Evolutionary conservation across 2,797 vertebrate species (phyloP).

Genomic region (Micrastur ruficollis): DNA sequence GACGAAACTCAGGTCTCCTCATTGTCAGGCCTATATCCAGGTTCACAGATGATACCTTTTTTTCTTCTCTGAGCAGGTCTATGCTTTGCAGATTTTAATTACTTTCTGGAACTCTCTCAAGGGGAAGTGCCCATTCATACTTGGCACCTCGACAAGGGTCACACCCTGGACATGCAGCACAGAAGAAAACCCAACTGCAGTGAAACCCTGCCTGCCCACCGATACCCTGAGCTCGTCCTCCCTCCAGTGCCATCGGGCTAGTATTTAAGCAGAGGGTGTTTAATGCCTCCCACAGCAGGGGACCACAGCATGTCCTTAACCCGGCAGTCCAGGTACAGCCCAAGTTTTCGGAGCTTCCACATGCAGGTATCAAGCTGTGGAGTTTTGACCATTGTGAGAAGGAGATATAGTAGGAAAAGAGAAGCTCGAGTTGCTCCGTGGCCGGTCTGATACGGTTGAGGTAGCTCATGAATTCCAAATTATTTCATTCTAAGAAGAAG

Average conservation of each 20-base stretch:
- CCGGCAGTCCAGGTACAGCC: neutral
- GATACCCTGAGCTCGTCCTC: neutral
- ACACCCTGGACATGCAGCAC: neutral
- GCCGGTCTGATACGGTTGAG: neutral
- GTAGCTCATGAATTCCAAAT: conserved; percentile 15
- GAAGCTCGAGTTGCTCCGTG: neutral
- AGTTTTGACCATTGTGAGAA: neutral
- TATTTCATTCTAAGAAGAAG: neutral
- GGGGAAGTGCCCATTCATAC: neutral
- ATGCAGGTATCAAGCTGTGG: neutral
- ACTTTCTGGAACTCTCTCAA: neutral
- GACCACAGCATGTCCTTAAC: neutral
- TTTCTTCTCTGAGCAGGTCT: neutral
- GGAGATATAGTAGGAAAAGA: neutral
- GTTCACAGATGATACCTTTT: neutral
- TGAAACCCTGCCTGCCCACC: neutral
- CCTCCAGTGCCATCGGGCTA: neutral
- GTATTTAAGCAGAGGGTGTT: neutral
- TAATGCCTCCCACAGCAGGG: neutral
- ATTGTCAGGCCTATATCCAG: neutral
- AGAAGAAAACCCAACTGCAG: neutral
- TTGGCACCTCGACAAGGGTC: neutral
- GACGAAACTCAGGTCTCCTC: neutral
- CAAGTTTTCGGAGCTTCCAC: neutral
- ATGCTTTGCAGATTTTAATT: neutral